phyloP scores from a whole-genome alignment of 1,140 invertebrate species.

The Hetaerina americana region DNA sequence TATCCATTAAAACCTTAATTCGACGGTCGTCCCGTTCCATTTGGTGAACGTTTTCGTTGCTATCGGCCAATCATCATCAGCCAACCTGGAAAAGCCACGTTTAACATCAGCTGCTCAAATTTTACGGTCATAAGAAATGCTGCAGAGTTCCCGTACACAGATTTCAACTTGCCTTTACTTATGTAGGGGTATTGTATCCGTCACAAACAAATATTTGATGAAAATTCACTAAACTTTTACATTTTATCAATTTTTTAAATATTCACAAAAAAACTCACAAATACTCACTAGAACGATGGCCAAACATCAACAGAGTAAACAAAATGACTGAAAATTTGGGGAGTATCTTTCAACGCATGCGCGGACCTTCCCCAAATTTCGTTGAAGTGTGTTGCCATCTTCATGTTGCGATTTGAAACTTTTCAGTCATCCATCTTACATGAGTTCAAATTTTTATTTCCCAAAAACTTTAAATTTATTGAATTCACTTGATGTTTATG shows the following conservation, averaged over 20 bases:
- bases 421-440: not conserved
- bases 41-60: too few species aligned
- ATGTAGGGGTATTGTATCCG: conserved; percentile 16
- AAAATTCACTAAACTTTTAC: too few species aligned
- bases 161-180: conserved; percentile 10
- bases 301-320: not conserved
- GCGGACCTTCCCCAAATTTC: not conserved
- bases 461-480: too few species aligned
- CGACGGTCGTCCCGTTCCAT: conserved; percentile 19
- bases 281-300: too few species aligned
- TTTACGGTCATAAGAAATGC: conserved; percentile 20
- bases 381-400: not conserved
- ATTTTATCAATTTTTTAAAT: not conserved
- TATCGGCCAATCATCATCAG: conserved; percentile 18
- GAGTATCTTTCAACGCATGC: not conserved
- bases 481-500: too few species aligned
- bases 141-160: conserved; percentile 23
- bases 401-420: not conserved
- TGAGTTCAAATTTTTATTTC: too few species aligned
- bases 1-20: not conserved
- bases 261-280: not conserved
- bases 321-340: not conserved
- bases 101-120: conserved; percentile 24
- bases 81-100: conserved; percentile 21
- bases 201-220: conserved; percentile 13